These are phyloP conservation scores for human DNA, from an alignment of 2,113 vertebrate species.

Conservation along the genomic window DNA sequence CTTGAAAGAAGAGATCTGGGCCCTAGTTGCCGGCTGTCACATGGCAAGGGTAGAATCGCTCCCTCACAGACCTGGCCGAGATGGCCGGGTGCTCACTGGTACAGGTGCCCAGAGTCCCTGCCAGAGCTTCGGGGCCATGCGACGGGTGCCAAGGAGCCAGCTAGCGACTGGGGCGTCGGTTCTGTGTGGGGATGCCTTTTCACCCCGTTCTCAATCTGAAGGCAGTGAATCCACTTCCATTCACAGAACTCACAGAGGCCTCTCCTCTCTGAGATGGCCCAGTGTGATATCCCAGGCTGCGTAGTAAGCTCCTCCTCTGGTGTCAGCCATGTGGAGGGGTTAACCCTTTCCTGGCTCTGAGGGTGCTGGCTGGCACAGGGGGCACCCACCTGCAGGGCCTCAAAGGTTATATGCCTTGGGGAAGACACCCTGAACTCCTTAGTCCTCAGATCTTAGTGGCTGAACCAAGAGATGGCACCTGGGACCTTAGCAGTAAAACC, in stretches of 20 bases:
- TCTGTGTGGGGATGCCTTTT: background rate
- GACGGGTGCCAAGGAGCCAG: background rate
- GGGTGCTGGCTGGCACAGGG: background rate
- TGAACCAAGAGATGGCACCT: background rate
- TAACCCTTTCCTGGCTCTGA: background rate
- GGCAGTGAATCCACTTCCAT: background rate
- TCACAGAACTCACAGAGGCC: conserved; percentile 34
- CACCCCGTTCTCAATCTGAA: background rate
- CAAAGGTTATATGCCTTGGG: background rate
- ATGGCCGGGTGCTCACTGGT: background rate
- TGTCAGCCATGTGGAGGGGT: background rate
- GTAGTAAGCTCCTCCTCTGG: background rate
- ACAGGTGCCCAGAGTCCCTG: background rate
- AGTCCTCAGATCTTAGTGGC: background rate
- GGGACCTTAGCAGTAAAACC: background rate
- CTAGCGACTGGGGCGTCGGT: accelerated
- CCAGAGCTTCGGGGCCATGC: background rate
- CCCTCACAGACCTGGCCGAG: background rate
- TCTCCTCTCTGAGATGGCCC: conserved; percentile 26
- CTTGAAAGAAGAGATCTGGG: conserved; percentile 50
- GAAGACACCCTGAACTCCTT: background rate
- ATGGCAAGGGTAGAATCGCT: background rate
- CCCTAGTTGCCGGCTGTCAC: conserved; percentile 28
- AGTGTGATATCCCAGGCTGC: conserved; percentile 27
- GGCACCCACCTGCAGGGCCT: background rate